Percentiles rank a stretch among this genome's conserved stretches.
These are phyloP conservation scores for Phacellophora camtschatica DNA, from an alignment of 30 jellyfish, hydroid and myxozoan genomes.

Conservation along the genomic window DNA sequence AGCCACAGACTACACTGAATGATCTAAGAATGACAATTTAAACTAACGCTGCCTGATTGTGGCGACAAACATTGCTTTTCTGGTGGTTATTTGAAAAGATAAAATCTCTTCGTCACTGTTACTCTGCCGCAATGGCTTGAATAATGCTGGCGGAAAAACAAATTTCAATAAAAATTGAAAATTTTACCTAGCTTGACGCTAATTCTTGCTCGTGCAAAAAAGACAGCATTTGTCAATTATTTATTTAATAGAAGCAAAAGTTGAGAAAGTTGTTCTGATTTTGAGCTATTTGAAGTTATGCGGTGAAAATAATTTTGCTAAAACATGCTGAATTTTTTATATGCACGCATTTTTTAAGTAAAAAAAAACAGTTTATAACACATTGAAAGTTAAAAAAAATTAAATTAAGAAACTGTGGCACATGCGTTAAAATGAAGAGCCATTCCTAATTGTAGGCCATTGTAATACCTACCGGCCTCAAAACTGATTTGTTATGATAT, in stretches of 20 bases:
- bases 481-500: too few relatives aligned
- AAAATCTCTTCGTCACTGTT: slow-evolving; percentile 19
- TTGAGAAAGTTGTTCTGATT: too few relatives aligned
- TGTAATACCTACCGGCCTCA: too few relatives aligned
- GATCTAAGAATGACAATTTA: too few relatives aligned
- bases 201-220: slow-evolving; percentile 20
- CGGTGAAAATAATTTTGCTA: too few relatives aligned
- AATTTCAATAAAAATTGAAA: slow-evolving; percentile 18
- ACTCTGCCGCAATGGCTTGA: slow-evolving; percentile 11
- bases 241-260: neutral
- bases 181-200: slow-evolving; percentile 43
- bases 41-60: neutral
- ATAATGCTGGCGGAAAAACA: neutral
- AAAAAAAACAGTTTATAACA: too few relatives aligned
- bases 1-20: too few relatives aligned
- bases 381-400: neutral
- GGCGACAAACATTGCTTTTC: neutral
- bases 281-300: too few relatives aligned
- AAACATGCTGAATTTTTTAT: too few relatives aligned
- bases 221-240: neutral
- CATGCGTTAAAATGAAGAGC: neutral
- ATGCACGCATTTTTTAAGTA: too few relatives aligned
- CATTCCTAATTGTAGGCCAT: neutral
- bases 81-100: neutral
- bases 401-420: neutral